These are phyloP conservation scores for Pituophis catenifer DNA, from an alignment of 2,113 vertebrate genomes.

Conservation along the genomic window DNA sequence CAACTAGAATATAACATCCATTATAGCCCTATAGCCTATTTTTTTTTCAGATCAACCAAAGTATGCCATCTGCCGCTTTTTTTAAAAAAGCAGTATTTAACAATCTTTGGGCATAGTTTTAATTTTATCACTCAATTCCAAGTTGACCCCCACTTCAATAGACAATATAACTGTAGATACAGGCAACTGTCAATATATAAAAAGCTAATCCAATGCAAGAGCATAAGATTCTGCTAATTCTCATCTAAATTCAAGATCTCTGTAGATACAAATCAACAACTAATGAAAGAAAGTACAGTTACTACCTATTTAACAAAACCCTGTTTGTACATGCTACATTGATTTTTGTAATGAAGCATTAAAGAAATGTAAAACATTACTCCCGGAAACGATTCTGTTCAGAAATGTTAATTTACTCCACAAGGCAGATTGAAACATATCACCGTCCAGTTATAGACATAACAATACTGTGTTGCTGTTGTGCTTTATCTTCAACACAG, in stretches of 20 bases:
- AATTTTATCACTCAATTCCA: not conserved
- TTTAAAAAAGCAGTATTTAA: not conserved
- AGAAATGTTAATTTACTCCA: constrained; percentile 21
- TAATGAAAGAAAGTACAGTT: not conserved
- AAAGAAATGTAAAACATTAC: constrained; percentile 28
- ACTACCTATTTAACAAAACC: constrained; percentile 43
- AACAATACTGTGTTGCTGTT: not conserved
- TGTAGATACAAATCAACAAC: not conserved
- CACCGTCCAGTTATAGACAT: not conserved
- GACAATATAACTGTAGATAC: not conserved
- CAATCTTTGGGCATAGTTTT: not conserved
- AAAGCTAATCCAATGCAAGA: not conserved
- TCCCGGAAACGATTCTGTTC: not conserved
- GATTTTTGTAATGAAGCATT: constrained; percentile 50
- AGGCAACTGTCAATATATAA: not conserved
- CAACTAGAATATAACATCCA: not conserved
- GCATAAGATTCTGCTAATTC: constrained; percentile 37
- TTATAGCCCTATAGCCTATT: not conserved
- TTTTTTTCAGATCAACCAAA: not conserved
- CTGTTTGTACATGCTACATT: constrained; percentile 47
- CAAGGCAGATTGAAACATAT: not conserved
- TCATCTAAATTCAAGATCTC: constrained; percentile 39
- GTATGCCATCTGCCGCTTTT: not conserved
- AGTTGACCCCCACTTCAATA: not conserved
- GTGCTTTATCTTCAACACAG: not conserved